These are phyloP conservation scores for Thalassoma bifasciatum DNA, from an alignment of 2,113 vertebrate species.

Conservation along the genomic window DNA sequence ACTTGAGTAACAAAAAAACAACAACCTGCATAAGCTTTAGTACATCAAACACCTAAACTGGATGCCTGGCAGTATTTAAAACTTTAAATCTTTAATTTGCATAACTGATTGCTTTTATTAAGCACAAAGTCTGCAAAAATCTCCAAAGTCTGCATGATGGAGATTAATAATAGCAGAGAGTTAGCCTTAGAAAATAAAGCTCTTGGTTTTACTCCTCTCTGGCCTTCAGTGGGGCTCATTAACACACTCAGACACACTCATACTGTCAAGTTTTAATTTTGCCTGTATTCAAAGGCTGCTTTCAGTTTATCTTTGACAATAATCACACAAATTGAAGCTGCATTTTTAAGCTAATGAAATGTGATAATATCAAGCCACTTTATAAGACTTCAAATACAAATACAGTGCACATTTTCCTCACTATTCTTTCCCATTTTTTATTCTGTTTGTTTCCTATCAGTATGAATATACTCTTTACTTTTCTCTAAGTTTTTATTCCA, in stretches of 20 bases:
- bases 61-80: constrained; percentile 14
- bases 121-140: constrained; percentile 19
- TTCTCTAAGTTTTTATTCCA: neutral
- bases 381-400: neutral
- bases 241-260: constrained; percentile 1
- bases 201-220: constrained; percentile 24
- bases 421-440: too few relatives aligned
- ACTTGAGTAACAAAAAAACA: constrained; percentile 20
- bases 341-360: neutral
- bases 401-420: too few relatives aligned
- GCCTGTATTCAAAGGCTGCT: constrained; percentile 6
- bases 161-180: constrained; percentile 30
- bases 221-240: constrained; percentile 1
- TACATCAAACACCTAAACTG: neutral
- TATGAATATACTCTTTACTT: neutral
- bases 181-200: constrained; percentile 11
- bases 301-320: neutral
- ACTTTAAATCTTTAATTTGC: constrained; percentile 35
- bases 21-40: neutral
- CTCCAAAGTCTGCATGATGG: neutral
- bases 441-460: neutral
- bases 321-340: neutral
- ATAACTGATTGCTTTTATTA: constrained; percentile 33
- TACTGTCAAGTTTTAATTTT: neutral
- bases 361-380: neutral